Conservation (phyloP, 2,888 invertebrate genomes). For the Tortrix viridana region DNA sequence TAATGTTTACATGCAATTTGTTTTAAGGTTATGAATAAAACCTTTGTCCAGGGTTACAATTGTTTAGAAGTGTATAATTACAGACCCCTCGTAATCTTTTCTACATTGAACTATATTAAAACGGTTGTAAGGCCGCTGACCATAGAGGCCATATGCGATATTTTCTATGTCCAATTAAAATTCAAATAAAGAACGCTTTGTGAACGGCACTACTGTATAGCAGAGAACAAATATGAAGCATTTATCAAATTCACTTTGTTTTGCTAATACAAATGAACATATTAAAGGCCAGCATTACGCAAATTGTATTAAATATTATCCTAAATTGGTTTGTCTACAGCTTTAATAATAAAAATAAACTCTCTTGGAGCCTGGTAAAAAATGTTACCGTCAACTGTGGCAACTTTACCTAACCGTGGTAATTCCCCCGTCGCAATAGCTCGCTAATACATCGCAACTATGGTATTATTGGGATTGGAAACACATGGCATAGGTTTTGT, state of each 20-base stretch:
- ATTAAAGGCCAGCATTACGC: neutral
- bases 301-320: neutral
- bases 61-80: slow-evolving; percentile 32
- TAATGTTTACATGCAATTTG: slow-evolving; percentile 19
- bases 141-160: slow-evolving; percentile 40
- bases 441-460: no score
- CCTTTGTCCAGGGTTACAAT: slow-evolving; percentile 37
- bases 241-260: slow-evolving; percentile 15
- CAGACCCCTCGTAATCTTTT: slow-evolving; percentile 34
- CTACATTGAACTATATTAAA: slow-evolving; percentile 35
- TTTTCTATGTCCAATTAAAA: slow-evolving; percentile 22
- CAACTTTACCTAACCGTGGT: no score
- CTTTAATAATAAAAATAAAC: no score
- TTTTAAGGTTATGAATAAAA: slow-evolving; percentile 38
- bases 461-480: no score
- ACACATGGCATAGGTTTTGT: no score
- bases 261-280: neutral
- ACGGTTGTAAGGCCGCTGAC: slow-evolving; percentile 40
- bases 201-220: slow-evolving; percentile 5
- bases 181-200: slow-evolving; percentile 27
- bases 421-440: no score
- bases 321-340: no score
- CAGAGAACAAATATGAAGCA: slow-evolving; percentile 1
- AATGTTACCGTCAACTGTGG: no score
- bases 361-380: no score